A percentile compares a stretch with the other conserved stretches of the same genome.
Conservation (phyloP, 2,888 invertebrate species). For the Catocala fraxini region DNA sequence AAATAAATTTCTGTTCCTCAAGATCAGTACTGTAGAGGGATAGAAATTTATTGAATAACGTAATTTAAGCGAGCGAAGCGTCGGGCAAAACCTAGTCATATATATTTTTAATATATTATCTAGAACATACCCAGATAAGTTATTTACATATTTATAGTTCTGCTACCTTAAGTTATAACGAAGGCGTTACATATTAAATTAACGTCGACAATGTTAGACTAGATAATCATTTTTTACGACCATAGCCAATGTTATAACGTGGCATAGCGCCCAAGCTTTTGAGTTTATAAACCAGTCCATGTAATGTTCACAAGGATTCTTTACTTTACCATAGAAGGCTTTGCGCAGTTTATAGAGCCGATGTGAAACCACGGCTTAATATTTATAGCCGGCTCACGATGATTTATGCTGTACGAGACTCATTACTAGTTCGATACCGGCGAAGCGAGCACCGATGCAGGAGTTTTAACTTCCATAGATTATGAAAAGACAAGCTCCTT, state of each 20-base stretch:
- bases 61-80: no score
- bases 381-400: conserved; percentile 42
- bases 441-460: background rate
- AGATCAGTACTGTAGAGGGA: no score
- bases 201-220: background rate
- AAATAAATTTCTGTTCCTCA: no score
- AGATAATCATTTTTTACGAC: background rate
- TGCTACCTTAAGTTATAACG: no score
- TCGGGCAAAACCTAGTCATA: no score
- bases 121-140: no score
- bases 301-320: conserved; percentile 43
- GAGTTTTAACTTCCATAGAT: background rate
- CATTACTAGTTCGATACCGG: conserved; percentile 16
- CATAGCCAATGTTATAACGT: conserved; percentile 7
- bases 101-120: no score
- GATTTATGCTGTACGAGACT: conserved; percentile 37
- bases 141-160: no score
- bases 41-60: no score
- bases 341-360: conserved; percentile 19
- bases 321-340: conserved; percentile 42
- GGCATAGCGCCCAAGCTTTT: conserved; percentile 31
- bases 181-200: no score
- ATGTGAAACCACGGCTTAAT: conserved; percentile 39
- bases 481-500: background rate
- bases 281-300: conserved; percentile 39